These are phyloP conservation scores for Ceratosolen fusciceps DNA, from an alignment of 1,140 invertebrate genomes.

Conservation along the genomic window DNA sequence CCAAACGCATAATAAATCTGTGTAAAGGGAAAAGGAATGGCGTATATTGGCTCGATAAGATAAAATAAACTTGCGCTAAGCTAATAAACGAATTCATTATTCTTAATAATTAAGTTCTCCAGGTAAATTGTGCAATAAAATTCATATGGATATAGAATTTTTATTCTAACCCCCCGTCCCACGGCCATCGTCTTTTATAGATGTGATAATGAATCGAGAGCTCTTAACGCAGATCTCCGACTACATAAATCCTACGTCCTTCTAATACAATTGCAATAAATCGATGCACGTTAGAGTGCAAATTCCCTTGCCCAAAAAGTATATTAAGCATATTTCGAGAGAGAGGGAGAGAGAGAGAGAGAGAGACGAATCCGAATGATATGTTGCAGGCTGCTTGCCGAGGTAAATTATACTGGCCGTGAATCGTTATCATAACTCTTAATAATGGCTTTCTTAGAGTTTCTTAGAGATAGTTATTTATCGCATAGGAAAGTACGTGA, in stretches of 20 bases:
- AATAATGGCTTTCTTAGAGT: constrained; percentile 9
- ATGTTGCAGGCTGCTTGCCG: neutral
- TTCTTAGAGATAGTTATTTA: neutral
- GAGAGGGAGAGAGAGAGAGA: too few species aligned
- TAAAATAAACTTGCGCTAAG: too few species aligned
- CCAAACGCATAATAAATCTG: too few species aligned
- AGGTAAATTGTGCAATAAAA: too few species aligned
- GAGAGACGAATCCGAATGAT: constrained; percentile 8
- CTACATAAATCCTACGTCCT: neutral
- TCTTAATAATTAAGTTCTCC: too few species aligned
- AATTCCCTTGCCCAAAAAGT: neutral
- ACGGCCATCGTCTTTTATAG: neutral
- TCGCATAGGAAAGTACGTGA: neutral
- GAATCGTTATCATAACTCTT: neutral
- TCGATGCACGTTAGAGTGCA: neutral
- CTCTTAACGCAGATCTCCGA: neutral
- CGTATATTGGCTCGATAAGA: too few species aligned
- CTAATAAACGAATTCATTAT: too few species aligned
- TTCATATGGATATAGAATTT: too few species aligned
- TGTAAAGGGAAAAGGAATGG: too few species aligned
- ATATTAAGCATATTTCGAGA: neutral
- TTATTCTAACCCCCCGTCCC: too few species aligned
- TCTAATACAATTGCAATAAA: neutral
- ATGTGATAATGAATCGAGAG: too few species aligned
- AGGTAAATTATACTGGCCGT: neutral